These are phyloP conservation scores for Aphelinus certus DNA, from an alignment of 1,140 invertebrate genomes.

Conservation along the genomic window DNA sequence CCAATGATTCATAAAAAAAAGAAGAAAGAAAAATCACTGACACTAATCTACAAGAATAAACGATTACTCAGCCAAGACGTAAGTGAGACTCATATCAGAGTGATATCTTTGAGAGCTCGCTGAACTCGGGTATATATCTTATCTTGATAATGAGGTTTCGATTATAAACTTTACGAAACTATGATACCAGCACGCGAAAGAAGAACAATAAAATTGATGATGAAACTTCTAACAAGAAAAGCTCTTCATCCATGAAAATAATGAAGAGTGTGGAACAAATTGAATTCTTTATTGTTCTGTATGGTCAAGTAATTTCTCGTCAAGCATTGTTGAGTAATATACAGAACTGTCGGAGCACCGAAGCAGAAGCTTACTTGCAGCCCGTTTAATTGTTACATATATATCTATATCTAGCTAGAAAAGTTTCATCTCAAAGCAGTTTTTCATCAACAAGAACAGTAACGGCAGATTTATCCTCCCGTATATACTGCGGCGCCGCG, in stretches of 20 bases:
- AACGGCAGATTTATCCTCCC: too few relatives aligned
- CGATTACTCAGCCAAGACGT: too few relatives aligned
- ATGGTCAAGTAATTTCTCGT: conserved; percentile 17
- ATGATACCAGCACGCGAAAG: not conserved
- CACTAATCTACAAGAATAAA: too few relatives aligned
- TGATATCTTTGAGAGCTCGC: too few relatives aligned
- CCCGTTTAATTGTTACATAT: conserved; percentile 8
- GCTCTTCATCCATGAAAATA: not conserved
- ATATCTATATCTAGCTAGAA: not conserved
- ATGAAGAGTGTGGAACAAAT: conserved; percentile 2
- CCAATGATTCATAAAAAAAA: too few relatives aligned
- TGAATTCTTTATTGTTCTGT: conserved; percentile 22
- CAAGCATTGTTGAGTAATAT: conserved; percentile 23
- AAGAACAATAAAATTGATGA: not conserved
- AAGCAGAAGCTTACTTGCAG: not conserved
- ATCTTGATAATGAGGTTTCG: too few relatives aligned
- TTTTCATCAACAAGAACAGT: conserved; percentile 4
- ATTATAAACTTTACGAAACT: not conserved
- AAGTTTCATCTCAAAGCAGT: conserved; percentile 19
- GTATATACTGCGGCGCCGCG: too few relatives aligned
- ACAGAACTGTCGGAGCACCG: conserved; percentile 5
- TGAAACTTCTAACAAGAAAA: not conserved
- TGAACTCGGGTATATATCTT: too few relatives aligned
- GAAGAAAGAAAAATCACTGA: too few relatives aligned
- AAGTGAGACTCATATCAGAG: too few relatives aligned